Evolutionary conservation across 2,797 vertebrate species (phyloP).

Genomic region (Sebastes jordani): DNA sequence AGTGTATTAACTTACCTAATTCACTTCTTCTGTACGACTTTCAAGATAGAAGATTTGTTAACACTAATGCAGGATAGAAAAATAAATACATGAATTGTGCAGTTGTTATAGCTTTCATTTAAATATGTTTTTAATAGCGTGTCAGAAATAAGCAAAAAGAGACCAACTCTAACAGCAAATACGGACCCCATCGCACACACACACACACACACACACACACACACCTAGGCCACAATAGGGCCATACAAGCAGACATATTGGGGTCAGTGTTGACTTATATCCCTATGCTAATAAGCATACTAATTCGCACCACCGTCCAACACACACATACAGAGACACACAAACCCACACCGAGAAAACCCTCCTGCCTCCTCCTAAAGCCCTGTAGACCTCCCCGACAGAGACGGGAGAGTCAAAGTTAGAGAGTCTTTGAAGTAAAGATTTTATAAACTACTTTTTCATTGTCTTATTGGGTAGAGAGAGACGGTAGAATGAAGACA

Average conservation of each 20-base stretch:
- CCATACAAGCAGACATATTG: constrained; percentile 80
- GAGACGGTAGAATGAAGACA: not conserved
- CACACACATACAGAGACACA: constrained; percentile 10
- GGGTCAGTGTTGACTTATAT: constrained; percentile 86
- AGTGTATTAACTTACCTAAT: not conserved
- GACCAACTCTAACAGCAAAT: constrained; percentile 8
- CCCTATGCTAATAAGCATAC: constrained; percentile 84
- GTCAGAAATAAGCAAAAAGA: constrained; percentile 2
- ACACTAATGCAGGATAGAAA: not conserved
- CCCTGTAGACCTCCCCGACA: constrained; percentile 55
- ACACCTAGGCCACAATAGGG: constrained; percentile 56
- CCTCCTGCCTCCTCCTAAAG: constrained; percentile 41
- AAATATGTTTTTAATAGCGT: constrained; percentile 3
- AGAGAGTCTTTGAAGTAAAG: constrained; percentile 43
- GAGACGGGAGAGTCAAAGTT: constrained; percentile 34
- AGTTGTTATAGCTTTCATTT: not conserved
- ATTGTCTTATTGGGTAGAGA: constrained; percentile 1
- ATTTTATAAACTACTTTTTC: constrained; percentile 26
- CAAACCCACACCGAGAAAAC: constrained; percentile 17
- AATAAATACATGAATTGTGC: not conserved
- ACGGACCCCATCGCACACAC: not conserved
- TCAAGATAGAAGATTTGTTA: not conserved
- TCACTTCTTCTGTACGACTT: not conserved
- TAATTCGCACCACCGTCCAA: constrained; percentile 63
- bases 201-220: constrained; percentile 19